These are phyloP conservation scores for Calycopis cecrops DNA, from an alignment of 1,140 invertebrate species.

Conservation along the genomic window DNA sequence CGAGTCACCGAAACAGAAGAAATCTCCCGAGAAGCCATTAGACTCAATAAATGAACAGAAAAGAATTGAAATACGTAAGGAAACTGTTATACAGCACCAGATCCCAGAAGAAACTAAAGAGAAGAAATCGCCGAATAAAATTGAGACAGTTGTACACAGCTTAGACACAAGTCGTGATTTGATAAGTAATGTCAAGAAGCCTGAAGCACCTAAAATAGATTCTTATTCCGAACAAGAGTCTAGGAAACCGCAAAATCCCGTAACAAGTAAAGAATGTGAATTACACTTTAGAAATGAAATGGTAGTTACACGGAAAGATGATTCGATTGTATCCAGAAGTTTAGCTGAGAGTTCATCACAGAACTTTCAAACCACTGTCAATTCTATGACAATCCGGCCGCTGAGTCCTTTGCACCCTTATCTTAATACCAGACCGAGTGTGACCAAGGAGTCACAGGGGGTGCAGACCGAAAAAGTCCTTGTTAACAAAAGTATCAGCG, in stretches of 20 bases:
- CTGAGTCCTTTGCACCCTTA: constrained; percentile 53
- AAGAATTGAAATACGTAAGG: constrained; percentile 57
- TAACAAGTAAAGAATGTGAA: constrained; percentile 52
- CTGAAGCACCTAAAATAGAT: constrained; percentile 51
- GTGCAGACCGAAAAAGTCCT: constrained; percentile 63
- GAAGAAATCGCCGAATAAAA: constrained; percentile 61
- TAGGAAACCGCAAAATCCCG: constrained; percentile 41
- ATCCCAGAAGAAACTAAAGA: constrained; percentile 52
- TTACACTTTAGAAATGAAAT: constrained; percentile 51
- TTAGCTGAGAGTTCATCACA: constrained; percentile 50
- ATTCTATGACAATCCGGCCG: constrained; percentile 64
- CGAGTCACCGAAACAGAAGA: constrained; percentile 52
- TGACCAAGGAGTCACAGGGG: constrained; percentile 59
- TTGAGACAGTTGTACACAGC: constrained; percentile 58
- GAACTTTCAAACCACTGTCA: constrained; percentile 47
- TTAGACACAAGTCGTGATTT: constrained; percentile 52
- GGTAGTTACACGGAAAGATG: constrained; percentile 51
- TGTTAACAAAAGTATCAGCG: constrained; percentile 39
- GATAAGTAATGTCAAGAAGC: constrained; percentile 34
- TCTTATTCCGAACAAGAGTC: constrained; percentile 42
- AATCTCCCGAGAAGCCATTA: constrained; percentile 43
- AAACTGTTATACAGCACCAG: constrained; percentile 68
- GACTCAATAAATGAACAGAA: constrained; percentile 43
- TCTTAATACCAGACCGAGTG: constrained; percentile 47
- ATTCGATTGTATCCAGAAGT: constrained; percentile 55